These are phyloP conservation scores for Bombylius major DNA, from an alignment of 2,888 invertebrate species.

Conservation along the genomic window DNA sequence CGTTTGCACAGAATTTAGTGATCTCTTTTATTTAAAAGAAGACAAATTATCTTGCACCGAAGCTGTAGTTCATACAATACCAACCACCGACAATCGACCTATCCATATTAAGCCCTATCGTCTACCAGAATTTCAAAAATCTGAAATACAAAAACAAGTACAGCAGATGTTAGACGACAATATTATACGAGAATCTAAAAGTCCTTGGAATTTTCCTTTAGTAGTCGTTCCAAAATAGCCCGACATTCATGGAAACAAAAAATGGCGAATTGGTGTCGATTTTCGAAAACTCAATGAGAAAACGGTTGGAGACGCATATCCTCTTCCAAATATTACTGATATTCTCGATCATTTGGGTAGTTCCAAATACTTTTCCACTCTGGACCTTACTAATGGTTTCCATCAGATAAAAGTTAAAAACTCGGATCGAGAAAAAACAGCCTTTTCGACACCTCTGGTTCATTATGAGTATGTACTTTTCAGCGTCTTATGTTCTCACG, in stretches of 20 bases:
- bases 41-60: not conserved
- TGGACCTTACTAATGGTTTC: not conserved
- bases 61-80: not conserved
- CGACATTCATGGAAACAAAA: not conserved
- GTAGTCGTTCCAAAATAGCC: not conserved
- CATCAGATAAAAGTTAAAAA: not conserved
- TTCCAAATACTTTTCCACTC: not conserved
- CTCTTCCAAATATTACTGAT: not conserved
- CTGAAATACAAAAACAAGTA: not conserved
- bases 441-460: not conserved
- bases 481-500: constrained; percentile 2
- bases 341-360: not conserved
- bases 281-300: not conserved
- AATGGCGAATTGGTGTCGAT: not conserved
- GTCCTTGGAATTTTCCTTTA: not conserved
- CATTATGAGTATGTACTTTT: too few relatives aligned
- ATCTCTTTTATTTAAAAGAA: not conserved
- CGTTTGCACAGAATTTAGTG: too few relatives aligned
- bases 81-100: not conserved
- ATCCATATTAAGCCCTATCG: not conserved
- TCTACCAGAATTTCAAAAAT: not conserved
- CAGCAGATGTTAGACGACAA: not conserved
- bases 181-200: not conserved
- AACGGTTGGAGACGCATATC: not conserved
- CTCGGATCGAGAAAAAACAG: not conserved